phyloP scores from a whole-genome alignment of 2,888 invertebrate genomes.

The Lepidochrysops patricia region DNA sequence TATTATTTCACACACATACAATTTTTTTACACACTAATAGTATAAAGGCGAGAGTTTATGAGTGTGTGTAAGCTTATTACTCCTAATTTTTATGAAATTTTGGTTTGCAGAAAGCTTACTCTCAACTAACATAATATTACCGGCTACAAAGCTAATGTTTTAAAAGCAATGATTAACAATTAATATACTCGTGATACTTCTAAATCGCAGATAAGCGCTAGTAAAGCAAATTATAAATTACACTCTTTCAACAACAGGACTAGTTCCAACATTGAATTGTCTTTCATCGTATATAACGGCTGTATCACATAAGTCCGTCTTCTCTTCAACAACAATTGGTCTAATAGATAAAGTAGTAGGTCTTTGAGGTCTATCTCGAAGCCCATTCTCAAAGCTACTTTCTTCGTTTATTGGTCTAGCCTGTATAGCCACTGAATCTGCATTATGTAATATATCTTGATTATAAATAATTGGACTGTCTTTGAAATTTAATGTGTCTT shows the following conservation, averaged over 20 bases:
- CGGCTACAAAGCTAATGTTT: too few relatives aligned
- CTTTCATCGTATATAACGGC: constrained; percentile 21
- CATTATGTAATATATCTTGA: not conserved
- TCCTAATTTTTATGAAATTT: too few relatives aligned
- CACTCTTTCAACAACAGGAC: constrained; percentile 18
- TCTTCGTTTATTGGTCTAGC: not conserved
- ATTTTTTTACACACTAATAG: too few relatives aligned
- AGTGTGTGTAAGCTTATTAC: too few relatives aligned
- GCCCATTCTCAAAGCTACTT: not conserved
- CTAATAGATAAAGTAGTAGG: constrained; percentile 14
- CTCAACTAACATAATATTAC: too few relatives aligned
- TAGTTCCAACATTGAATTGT: constrained; percentile 20
- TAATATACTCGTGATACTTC: too few relatives aligned
- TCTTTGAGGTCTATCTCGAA: not conserved
- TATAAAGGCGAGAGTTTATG: too few relatives aligned
- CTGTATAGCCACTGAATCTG: not conserved
- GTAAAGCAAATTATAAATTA: not conserved
- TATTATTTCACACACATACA: too few relatives aligned
- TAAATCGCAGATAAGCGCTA: too few relatives aligned
- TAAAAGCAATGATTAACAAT: too few relatives aligned
- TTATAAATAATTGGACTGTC: constrained; percentile 9
- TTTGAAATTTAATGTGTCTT: constrained; percentile 3
- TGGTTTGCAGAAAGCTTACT: too few relatives aligned
- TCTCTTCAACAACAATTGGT: not conserved
- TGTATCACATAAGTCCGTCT: constrained; percentile 16